Percentiles rank a stretch among this genome's conserved stretches.
phyloP scores from a whole-genome alignment of 2,797 vertebrate species.

The Xenentodon cancila region DNA sequence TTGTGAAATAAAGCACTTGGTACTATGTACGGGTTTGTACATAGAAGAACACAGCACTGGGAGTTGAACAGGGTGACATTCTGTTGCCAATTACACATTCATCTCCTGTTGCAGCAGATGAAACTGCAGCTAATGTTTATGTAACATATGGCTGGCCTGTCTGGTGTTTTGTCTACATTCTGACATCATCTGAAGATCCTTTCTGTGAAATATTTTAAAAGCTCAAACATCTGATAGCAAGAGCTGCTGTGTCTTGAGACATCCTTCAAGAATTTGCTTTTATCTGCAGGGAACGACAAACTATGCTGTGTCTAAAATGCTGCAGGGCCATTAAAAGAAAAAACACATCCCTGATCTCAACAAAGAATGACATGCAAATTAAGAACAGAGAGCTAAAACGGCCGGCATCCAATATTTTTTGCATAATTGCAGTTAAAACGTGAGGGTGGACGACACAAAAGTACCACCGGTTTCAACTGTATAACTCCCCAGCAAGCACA shows the following conservation, averaged over 20 bases:
- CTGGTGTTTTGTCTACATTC: not conserved
- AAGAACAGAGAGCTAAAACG: not conserved
- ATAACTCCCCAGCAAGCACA: no score
- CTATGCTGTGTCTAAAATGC: constrained; percentile 14
- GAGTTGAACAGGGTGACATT: not conserved
- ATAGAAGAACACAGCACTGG: constrained; percentile 6
- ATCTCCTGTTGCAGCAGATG: not conserved
- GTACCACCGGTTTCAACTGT: no score
- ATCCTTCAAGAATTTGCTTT: not conserved
- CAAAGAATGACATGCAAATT: constrained; percentile 3
- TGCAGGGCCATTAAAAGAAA: constrained; percentile 11
- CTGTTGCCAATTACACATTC: no score
- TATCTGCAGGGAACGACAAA: constrained; percentile 4
- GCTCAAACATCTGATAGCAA: no score
- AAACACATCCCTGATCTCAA: constrained; percentile 10
- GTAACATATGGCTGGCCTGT: constrained; percentile 6
- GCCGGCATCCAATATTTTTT: not conserved
- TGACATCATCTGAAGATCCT: not conserved
- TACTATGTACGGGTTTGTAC: constrained; percentile 25
- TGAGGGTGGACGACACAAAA: not conserved
- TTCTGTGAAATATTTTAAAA: not conserved
- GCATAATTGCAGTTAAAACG: not conserved
- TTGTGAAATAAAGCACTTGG: constrained; percentile 64
- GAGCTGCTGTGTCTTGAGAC: not conserved
- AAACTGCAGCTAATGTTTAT: not conserved